Evolutionary conservation across 1,140 invertebrate species (phyloP).

Genomic region (Pentalonia nigronervosa): DNA sequence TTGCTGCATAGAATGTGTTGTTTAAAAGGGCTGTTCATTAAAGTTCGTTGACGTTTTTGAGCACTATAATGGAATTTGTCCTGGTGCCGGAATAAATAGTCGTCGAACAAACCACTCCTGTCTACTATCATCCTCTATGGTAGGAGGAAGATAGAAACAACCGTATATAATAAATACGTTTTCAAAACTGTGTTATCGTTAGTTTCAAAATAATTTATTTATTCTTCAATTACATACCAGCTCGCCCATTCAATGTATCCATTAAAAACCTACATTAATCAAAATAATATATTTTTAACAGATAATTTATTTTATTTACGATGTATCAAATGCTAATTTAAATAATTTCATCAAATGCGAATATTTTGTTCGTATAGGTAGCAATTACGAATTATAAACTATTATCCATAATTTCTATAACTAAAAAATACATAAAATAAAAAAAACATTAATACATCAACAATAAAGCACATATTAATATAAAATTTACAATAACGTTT

Average conservation of each 20-base stretch:
- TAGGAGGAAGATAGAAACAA: background rate
- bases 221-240: conserved; percentile 43
- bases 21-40: conserved; percentile 57
- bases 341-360: background rate
- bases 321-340: background rate
- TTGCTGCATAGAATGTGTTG: conserved; percentile 48
- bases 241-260: background rate
- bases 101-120: conserved; percentile 42
- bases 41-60: conserved; percentile 43
- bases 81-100: conserved; percentile 24
- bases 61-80: conserved; percentile 53
- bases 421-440: background rate
- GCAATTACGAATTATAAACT: background rate
- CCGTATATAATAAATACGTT: conserved; percentile 50
- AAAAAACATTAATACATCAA: background rate
- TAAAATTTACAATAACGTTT: background rate
- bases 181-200: conserved; percentile 44
- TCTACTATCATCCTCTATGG: background rate
- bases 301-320: background rate
- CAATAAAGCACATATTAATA: background rate
- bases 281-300: conserved; percentile 15
- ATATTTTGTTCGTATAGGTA: background rate
- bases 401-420: background rate
- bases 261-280: background rate
- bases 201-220: conserved; percentile 51